Conservation (phyloP, 2,113 vertebrate species). For the Ammospiza nelsoni region DNA sequence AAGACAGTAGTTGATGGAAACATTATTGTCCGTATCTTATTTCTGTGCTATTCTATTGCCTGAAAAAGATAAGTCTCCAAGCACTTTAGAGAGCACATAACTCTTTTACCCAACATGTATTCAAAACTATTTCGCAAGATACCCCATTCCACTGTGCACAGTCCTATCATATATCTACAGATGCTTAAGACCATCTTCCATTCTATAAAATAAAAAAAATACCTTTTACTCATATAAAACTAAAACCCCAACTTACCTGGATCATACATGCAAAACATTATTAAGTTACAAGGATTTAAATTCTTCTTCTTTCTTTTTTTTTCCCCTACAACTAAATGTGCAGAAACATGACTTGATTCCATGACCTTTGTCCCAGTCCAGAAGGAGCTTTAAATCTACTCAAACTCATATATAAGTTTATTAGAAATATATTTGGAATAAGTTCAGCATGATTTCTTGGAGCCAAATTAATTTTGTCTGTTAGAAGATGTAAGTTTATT, state of each 20-base stretch:
- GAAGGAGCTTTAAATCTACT: neutral
- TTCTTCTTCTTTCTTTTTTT: neutral
- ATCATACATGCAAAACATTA: neutral
- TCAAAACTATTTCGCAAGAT: neutral
- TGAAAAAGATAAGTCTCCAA: neutral
- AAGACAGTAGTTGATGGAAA: neutral
- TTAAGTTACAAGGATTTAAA: neutral
- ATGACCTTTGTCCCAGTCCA: neutral
- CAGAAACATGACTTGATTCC: neutral
- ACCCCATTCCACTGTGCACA: neutral
- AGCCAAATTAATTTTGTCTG: neutral
- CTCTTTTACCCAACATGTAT: accelerated
- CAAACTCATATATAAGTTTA: neutral
- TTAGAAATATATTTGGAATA: neutral
- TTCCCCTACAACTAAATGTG: neutral
- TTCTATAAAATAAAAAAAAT: neutral
- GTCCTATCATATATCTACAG: neutral
- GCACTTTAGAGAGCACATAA: neutral
- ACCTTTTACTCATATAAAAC: neutral
- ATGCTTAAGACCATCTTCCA: neutral
- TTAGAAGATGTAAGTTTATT: neutral
- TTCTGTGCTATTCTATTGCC: neutral
- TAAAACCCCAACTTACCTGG: neutral
- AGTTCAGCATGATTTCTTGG: neutral
- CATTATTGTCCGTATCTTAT: neutral